Evolutionary conservation across 2,888 invertebrate species (phyloP), one percentile per base, ranked within the genome.

Genomic region (Magallana nippona): DNA sequence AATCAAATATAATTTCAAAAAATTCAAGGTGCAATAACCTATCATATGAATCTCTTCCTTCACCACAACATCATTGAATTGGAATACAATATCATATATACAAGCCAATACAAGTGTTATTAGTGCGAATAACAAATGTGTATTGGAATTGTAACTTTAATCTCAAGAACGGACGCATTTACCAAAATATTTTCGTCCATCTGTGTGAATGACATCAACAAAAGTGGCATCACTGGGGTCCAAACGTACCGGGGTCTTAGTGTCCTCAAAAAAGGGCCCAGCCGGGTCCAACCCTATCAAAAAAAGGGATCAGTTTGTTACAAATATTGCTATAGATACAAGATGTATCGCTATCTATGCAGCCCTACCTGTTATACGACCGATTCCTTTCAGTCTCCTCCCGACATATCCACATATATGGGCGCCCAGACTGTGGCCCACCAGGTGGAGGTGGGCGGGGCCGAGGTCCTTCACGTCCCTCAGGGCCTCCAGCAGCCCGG

Each of bases 361-460:
- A 13, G 17, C 32, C 57, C 32, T 80, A 90, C 93, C 92, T 22
- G 92, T 91, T 58, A 93, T 91, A 22, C 93, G 84, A 15, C 91
- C 92, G 3, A 93, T 82, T 56, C 88, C 89, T 11, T 82, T 83
- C 10, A 90, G 62, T 78, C 88, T 95, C 92, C 97, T 96, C 10
- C 97, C 97, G 0, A 97, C 97, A 92, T 98, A 97, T 19, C 97
- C 97, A 1, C 97, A 97, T 0, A 97, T 97, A 91, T 98, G 98
- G 0, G 97, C 96, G 1, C 98, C 97, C 86, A 98, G 95, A 85
- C 97, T 97, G 94, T 98, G 97, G 0, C 97, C 97, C 85, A 97
- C 97, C 17, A 89, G 27, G 60, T 89, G 86, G 13, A 87, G 27
- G 3, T 22, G 22, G 3, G 19, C 55, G 22, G 77, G 71, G 10